These are phyloP conservation scores for Odontamblyopus lacepedii DNA, from an alignment of 2,797 vertebrate species.

Conservation along the genomic window DNA sequence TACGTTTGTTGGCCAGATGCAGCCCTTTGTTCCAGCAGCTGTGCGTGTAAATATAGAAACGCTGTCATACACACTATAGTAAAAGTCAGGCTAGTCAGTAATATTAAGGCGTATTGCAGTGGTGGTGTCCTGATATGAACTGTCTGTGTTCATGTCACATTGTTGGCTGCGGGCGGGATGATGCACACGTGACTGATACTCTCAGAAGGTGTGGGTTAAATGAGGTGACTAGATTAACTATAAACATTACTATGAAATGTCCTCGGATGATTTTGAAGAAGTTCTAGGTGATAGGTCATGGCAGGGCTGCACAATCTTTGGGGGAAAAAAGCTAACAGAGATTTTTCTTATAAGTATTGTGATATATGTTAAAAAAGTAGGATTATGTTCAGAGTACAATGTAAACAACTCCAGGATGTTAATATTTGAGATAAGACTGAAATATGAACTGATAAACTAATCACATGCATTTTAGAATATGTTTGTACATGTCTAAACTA, in stretches of 20 bases:
- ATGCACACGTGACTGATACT: background rate
- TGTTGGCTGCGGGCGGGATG: background rate
- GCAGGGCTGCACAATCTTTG: background rate
- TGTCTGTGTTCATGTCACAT: background rate
- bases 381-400: too few relatives aligned
- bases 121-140: background rate
- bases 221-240: background rate
- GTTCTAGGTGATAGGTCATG: background rate
- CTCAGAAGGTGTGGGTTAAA: background rate
- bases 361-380: background rate
- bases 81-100: background rate
- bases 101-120: background rate
- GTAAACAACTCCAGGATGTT: too few relatives aligned
- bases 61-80: slow-evolving; percentile 30
- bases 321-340: too few relatives aligned
- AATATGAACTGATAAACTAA: too few relatives aligned
- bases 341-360: background rate
- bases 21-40: slow-evolving; percentile 52
- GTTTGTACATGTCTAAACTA: too few relatives aligned
- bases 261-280: background rate
- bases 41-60: slow-evolving; percentile 54
- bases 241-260: background rate
- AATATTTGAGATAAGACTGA: too few relatives aligned
- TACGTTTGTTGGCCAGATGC: slow-evolving; percentile 49
- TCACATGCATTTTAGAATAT: too few relatives aligned